phyloP scores from a whole-genome alignment of 2,797 vertebrate genomes.

The Thripadectes ignobilis region DNA sequence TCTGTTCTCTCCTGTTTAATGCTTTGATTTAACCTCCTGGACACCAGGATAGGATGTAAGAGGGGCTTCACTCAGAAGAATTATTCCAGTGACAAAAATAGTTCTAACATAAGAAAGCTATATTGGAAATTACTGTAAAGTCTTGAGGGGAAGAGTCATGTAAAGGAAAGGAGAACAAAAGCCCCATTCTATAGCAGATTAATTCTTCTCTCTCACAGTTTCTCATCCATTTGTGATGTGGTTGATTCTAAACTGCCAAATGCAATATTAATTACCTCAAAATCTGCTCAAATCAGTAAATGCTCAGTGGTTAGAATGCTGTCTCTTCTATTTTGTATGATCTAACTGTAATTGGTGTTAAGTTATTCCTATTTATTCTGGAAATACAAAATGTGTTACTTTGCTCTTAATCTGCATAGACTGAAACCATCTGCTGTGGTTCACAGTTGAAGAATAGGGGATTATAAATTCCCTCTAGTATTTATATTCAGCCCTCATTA shows the following conservation, averaged over 20 bases:
- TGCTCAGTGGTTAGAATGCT: not conserved
- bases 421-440: constrained; percentile 49
- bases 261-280: constrained; percentile 29
- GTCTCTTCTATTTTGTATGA: not conserved
- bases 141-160: not conserved
- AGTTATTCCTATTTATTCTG: constrained; percentile 56
- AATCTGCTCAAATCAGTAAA: not conserved
- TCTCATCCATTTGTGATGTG: not conserved
- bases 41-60: not conserved
- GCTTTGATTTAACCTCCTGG: not conserved
- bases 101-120: not conserved
- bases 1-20: not conserved
- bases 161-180: not conserved
- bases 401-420: constrained; percentile 57
- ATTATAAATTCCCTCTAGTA: not conserved
- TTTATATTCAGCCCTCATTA: constrained; percentile 8
- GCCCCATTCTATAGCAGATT: not conserved
- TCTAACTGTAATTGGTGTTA: constrained; percentile 12
- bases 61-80: not conserved
- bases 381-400: constrained; percentile 51
- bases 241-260: constrained; percentile 4
- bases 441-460: constrained; percentile 32
- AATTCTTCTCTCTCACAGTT: not conserved
- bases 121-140: not conserved
- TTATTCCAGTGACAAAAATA: not conserved